phyloP scores from a whole-genome alignment of 2,113 vertebrate species.

The Martes martes region DNA sequence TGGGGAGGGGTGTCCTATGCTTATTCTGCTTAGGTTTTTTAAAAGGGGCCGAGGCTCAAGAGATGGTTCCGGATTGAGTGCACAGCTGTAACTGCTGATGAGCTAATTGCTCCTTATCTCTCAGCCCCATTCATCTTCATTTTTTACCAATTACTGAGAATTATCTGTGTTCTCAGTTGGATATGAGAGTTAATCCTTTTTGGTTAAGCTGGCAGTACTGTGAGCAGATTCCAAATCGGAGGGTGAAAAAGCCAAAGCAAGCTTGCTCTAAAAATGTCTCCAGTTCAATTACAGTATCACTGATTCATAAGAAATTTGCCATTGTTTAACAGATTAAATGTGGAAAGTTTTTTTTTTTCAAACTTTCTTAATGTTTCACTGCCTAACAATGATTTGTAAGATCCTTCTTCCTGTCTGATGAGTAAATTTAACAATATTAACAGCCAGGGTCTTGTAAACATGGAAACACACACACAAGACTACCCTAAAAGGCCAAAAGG shows the following conservation, averaged over 20 bases:
- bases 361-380: slow-evolving; percentile 54
- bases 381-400: slow-evolving; percentile 27
- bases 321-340: slow-evolving; percentile 79
- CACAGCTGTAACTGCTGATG: slow-evolving; percentile 99
- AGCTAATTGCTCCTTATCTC: slow-evolving; percentile 99
- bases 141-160: slow-evolving; percentile 99
- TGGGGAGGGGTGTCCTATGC: slow-evolving; percentile 86
- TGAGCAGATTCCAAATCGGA: slow-evolving; percentile 97
- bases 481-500: slow-evolving; percentile 13
- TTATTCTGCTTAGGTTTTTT: slow-evolving; percentile 91
- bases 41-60: slow-evolving; percentile 95
- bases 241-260: slow-evolving; percentile 90
- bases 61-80: slow-evolving; percentile 98
- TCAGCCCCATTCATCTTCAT: slow-evolving; percentile 99
- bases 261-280: slow-evolving; percentile 90
- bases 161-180: slow-evolving; percentile 99
- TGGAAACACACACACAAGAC: neutral
- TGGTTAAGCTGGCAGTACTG: slow-evolving; percentile 99
- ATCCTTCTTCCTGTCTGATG: slow-evolving; percentile 46
- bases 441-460: slow-evolving; percentile 21
- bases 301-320: slow-evolving; percentile 82
- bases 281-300: slow-evolving; percentile 87
- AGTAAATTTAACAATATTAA: slow-evolving; percentile 46
- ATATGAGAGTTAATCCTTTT: slow-evolving; percentile 99
- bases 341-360: slow-evolving; percentile 1